Evolutionary conservation across 2,888 invertebrate species (phyloP).

Genomic region (Catocala fraxini): DNA sequence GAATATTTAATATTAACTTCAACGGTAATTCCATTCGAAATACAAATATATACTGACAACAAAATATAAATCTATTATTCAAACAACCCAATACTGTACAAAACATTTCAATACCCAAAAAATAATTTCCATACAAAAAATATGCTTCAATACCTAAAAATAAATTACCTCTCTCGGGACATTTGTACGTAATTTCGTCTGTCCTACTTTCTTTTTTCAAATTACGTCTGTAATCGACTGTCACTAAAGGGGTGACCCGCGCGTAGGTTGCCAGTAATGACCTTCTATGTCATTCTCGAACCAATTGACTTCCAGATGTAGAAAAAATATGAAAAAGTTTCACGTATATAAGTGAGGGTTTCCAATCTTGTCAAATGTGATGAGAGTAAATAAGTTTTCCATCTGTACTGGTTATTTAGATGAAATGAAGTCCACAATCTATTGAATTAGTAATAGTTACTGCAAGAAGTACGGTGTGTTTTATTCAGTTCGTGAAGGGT

Average conservation of each 20-base stretch:
- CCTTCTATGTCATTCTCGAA: conserved; percentile 32
- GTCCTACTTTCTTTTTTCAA: conserved; percentile 40
- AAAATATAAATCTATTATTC: no score
- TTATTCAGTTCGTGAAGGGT: no score
- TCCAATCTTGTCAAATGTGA: conserved; percentile 16
- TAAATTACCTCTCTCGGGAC: conserved; percentile 29
- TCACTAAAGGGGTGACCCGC: conserved; percentile 35
- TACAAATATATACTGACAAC: no score
- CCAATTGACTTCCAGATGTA: conserved; percentile 38
- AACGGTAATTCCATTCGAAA: no score
- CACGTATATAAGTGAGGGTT: conserved; percentile 13
- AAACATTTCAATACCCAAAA: conserved; percentile 13
- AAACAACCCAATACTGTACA: no score
- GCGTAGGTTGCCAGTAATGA: conserved; percentile 38
- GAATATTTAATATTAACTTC: no score
- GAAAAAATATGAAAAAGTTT: conserved; percentile 14
- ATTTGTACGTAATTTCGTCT: conserved; percentile 27
- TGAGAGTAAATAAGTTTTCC: neutral
- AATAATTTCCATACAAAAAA: conserved; percentile 20
- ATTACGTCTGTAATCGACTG: conserved; percentile 46
- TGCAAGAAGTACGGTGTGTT: neutral
- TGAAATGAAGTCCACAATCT: neutral
- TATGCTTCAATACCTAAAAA: conserved; percentile 16
- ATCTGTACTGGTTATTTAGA: neutral
- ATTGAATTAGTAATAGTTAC: neutral